A percentile compares a stretch with the other conserved stretches of the same genome.
Evolutionary conservation across 1,140 invertebrate species (phyloP).

Genomic region (Heliconius eleuchia): DNA sequence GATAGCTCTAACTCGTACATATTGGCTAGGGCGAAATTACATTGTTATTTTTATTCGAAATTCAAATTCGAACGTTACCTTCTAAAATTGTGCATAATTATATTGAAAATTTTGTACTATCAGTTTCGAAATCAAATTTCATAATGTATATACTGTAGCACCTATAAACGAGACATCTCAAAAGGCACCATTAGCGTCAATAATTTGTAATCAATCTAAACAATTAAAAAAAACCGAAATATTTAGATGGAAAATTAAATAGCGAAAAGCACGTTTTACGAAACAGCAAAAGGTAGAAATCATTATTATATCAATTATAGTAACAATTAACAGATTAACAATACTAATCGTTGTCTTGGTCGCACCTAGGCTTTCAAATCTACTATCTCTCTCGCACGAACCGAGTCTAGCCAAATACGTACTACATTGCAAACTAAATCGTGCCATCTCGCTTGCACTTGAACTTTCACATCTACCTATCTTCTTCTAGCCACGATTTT

Average conservation of each 20-base stretch:
- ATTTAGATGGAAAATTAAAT: background rate
- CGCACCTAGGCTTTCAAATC: background rate
- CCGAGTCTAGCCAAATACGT: background rate
- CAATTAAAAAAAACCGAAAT: background rate
- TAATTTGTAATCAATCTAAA: conserved; percentile 15
- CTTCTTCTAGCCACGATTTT: background rate
- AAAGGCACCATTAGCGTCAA: conserved; percentile 24
- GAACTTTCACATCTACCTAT: background rate
- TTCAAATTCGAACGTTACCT: background rate
- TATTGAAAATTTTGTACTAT: conserved; percentile 36
- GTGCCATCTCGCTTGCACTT: background rate
- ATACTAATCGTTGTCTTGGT: background rate
- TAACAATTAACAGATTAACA: background rate
- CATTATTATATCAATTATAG: background rate
- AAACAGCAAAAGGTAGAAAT: background rate
- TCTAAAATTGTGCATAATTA: conserved; percentile 9
- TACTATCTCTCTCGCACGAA: background rate
- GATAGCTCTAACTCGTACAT: conserved; percentile 51
- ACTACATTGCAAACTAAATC: background rate
- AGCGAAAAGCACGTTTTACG: background rate
- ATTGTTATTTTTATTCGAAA: conserved; percentile 9
- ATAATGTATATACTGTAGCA: conserved; percentile 21
- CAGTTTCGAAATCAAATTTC: conserved; percentile 38
- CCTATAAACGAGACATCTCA: conserved; percentile 19
- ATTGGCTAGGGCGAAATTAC: conserved; percentile 47